Conservation (phyloP, 92 coral and sea anemone genomes). For the Nematostella vectensis region DNA sequence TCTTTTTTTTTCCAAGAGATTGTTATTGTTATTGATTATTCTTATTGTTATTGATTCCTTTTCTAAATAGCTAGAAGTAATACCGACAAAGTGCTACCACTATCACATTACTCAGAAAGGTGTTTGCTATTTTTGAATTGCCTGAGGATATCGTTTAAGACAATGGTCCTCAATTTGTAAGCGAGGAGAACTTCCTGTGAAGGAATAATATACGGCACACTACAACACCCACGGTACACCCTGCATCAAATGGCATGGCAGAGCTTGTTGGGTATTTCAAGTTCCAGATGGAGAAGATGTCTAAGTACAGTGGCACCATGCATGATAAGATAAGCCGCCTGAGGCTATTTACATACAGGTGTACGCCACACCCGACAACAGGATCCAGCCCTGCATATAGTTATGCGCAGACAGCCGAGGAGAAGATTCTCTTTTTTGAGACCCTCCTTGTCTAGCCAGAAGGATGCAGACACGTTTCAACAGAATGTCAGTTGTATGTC, state of each 20-base stretch:
- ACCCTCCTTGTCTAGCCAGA: constrained; percentile 21
- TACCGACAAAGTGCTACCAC: constrained; percentile 32
- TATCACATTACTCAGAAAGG: constrained; percentile 11
- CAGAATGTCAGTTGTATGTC: constrained; percentile 15
- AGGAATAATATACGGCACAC: constrained; percentile 29
- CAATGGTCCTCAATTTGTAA: constrained; percentile 26
- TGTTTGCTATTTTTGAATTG: constrained; percentile 23
- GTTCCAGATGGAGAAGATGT: constrained; percentile 21
- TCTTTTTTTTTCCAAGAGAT: no score
- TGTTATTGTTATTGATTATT: no score
- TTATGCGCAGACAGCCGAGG: constrained; percentile 17
- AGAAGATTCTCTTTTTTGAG: constrained; percentile 24
- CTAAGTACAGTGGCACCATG: constrained; percentile 21
- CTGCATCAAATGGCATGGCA: constrained; percentile 44
- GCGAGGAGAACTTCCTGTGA: constrained; percentile 18
- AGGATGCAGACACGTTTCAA: constrained; percentile 17
- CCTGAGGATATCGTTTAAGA: constrained; percentile 32
- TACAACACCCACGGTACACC: constrained; percentile 31
- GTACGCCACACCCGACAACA: constrained; percentile 33
- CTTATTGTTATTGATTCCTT: constrained; percentile 29
- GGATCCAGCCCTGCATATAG: constrained; percentile 20
- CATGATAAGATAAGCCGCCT: constrained; percentile 29
- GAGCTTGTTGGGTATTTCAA: constrained; percentile 40
- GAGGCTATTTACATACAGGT: constrained; percentile 37
- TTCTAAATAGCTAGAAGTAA: constrained; percentile 41